Conservation (phyloP, 1,140 invertebrate species). For the Macrobrachium rosenbergii region DNA sequence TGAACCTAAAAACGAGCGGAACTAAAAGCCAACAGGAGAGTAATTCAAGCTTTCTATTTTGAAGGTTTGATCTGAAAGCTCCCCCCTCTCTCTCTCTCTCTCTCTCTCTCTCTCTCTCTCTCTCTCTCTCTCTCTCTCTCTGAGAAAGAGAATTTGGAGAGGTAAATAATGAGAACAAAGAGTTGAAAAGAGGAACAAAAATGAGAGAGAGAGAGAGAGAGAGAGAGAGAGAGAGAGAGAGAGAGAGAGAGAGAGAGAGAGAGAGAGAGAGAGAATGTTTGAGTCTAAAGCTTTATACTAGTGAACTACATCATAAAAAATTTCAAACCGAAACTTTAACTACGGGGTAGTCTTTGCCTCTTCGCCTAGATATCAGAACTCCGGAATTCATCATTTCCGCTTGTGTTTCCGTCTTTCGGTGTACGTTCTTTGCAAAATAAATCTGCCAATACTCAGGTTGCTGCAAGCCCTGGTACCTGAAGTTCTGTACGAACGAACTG, state of each 20-base stretch:
- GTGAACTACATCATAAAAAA: too few species aligned
- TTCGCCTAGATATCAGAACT: too few species aligned
- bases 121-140: background rate
- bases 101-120: background rate
- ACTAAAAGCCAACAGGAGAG: constrained; percentile 20
- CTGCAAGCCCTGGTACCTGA: too few species aligned
- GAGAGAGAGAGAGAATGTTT: constrained; percentile 23
- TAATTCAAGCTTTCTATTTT: constrained; percentile 18
- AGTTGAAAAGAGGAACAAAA: too few species aligned
- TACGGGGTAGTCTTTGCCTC: too few species aligned
- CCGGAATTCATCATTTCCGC: too few species aligned
- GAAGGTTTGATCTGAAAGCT: background rate
- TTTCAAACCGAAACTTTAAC: background rate
- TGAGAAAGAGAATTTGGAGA: too few species aligned
- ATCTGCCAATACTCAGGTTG: too few species aligned
- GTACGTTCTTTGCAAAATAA: too few species aligned
- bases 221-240: constrained; percentile 9
- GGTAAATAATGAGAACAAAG: background rate
- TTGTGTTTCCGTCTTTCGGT: too few species aligned
- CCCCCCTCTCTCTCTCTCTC: background rate
- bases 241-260: constrained; percentile 21
- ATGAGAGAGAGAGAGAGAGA: constrained; percentile 12
- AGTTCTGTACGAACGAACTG: too few species aligned
- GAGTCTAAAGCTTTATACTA: too few species aligned
- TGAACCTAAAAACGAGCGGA: constrained; percentile 26